Conservation (phyloP, 2,888 invertebrate species). For the Macrosoma leucophasiata region DNA sequence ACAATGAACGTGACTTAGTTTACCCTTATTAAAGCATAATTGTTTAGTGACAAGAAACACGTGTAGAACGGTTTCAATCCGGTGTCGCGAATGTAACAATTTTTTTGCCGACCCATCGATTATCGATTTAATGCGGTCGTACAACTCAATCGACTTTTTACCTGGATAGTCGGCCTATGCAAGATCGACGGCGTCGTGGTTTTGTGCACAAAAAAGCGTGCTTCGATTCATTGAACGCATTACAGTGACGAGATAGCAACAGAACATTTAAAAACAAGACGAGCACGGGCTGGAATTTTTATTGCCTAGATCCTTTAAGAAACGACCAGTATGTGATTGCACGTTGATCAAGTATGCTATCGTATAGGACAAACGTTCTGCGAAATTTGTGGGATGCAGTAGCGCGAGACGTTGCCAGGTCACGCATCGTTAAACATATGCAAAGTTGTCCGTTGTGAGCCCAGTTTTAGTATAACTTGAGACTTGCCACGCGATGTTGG, state of each 20-base stretch:
- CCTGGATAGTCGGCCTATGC: conserved; percentile 6
- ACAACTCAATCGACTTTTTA: conserved; percentile 20
- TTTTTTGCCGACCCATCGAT: conserved; percentile 19
- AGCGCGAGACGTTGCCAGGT: no score
- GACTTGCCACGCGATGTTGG: no score
- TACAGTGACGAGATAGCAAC: conserved; percentile 11
- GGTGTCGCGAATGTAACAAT: conserved; percentile 5
- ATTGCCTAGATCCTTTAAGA: no score
- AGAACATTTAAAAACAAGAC: conserved; percentile 11
- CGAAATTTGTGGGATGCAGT: no score
- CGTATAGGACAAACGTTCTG: no score
- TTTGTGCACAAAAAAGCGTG: conserved; percentile 16
- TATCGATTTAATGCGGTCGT: conserved; percentile 13
- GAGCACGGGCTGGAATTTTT: conserved; percentile 19
- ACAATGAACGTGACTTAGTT: conserved; percentile 6
- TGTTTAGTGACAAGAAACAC: conserved; percentile 11
- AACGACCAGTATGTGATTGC: no score
- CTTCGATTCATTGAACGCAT: conserved; percentile 10
- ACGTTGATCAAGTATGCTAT: no score
- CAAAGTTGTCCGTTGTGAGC: no score
- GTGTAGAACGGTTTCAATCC: conserved; percentile 6
- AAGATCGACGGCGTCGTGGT: conserved; percentile 12
- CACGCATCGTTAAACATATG: no score
- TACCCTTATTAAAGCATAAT: conserved; percentile 16
- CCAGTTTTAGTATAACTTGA: no score